These are phyloP conservation scores for Hypotaenidia philippensis DNA, from an alignment of 2,797 vertebrate genomes.

Conservation along the genomic window DNA sequence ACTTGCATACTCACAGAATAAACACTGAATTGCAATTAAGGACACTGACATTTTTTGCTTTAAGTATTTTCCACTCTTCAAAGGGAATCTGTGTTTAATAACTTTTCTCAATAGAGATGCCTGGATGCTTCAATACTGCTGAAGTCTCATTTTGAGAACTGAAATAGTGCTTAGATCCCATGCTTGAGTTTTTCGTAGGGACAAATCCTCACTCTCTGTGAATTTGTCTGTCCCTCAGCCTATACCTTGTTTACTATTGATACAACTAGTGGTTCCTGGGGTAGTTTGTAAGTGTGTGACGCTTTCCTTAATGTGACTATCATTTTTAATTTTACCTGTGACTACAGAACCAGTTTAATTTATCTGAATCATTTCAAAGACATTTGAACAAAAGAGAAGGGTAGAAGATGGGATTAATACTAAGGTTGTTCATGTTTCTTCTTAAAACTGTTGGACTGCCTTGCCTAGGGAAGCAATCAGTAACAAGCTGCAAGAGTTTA, in stretches of 20 bases:
- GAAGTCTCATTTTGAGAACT: not conserved
- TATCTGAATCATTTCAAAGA: not conserved
- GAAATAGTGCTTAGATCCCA: not conserved
- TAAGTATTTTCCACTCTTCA: not conserved
- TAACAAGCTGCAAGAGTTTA: not conserved
- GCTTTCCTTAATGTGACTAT: not conserved
- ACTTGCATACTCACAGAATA: not conserved
- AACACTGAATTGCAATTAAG: not conserved
- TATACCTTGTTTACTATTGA: not conserved
- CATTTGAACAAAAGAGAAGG: not conserved
- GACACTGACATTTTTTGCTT: not conserved
- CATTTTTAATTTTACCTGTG: not conserved
- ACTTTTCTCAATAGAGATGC: not conserved
- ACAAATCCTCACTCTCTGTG: not conserved
- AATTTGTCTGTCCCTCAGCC: not conserved
- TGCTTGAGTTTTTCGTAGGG: not conserved
- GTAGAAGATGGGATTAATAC: not conserved
- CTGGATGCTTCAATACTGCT: not conserved
- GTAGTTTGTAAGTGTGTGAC: not conserved
- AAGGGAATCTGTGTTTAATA: not conserved
- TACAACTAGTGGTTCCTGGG: not conserved
- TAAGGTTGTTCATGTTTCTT: not conserved
- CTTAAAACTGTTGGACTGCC: not conserved
- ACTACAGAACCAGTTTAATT: not conserved
- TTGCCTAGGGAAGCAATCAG: not conserved